phyloP scores from a whole-genome alignment of 2,888 invertebrate genomes.

The Schrankia costaestrigalis region DNA sequence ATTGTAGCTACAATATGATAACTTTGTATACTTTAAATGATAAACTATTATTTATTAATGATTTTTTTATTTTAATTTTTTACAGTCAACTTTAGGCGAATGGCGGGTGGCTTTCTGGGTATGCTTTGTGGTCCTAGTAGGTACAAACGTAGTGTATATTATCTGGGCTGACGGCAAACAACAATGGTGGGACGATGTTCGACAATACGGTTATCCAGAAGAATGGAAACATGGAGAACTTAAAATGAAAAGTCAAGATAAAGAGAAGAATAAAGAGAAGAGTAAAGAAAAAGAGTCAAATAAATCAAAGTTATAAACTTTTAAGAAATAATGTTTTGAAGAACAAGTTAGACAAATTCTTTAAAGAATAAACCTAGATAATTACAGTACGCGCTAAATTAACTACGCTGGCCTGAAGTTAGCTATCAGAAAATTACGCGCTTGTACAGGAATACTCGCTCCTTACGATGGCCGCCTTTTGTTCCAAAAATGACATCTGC shows the following conservation, averaged over 20 bases:
- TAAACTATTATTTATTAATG: too few relatives aligned
- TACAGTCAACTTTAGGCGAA: constrained; percentile 81
- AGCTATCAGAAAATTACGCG: too few relatives aligned
- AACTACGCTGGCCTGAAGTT: too few relatives aligned
- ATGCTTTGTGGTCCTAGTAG: constrained; percentile 82
- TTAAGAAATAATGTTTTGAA: neutral
- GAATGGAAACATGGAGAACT: constrained; percentile 68
- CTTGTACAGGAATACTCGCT: too few relatives aligned
- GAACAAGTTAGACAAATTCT: too few relatives aligned
- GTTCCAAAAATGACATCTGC: neutral
- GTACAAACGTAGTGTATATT: constrained; percentile 84
- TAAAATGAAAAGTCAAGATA: constrained; percentile 50
- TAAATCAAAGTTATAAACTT: constrained; percentile 21
- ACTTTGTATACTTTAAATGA: too few relatives aligned
- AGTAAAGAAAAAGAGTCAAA: constrained; percentile 58
- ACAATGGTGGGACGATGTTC: constrained; percentile 86
- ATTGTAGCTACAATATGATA: too few relatives aligned
- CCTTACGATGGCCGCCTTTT: too few relatives aligned
- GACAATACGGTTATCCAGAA: constrained; percentile 70
- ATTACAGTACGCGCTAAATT: too few relatives aligned
- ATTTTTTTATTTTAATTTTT: constrained; percentile 31
- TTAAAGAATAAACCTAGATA: too few relatives aligned
- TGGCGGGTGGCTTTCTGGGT: constrained; percentile 89
- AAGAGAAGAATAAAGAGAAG: constrained; percentile 65
- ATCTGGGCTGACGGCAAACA: constrained; percentile 86